A percentile compares a stretch with the other conserved stretches of the same genome.
Evolutionary conservation across 2,797 vertebrate species (phyloP).

Genomic region (Corythornis leucogaster): DNA sequence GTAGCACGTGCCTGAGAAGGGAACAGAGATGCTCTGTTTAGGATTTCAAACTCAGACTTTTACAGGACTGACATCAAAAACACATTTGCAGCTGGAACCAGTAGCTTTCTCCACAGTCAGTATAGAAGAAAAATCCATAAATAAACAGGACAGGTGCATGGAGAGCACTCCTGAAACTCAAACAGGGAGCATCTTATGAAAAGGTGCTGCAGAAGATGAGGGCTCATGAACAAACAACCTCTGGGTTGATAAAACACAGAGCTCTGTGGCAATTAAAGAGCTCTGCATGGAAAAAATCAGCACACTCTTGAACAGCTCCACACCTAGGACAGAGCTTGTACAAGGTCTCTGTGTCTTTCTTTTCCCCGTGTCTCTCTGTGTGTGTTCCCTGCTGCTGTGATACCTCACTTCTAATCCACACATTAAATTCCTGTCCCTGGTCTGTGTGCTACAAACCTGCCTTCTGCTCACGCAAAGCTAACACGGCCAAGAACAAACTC

Average conservation of each 20-base stretch:
- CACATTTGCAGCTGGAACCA: background rate
- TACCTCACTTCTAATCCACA: background rate
- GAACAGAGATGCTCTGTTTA: background rate
- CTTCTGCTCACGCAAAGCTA: background rate
- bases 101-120: background rate
- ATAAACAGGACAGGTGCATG: background rate
- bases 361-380: background rate
- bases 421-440: conserved; percentile 13
- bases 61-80: background rate
- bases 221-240: background rate
- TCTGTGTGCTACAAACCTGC: background rate
- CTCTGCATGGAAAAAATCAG: background rate
- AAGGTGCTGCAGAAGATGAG: background rate
- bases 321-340: background rate
- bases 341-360: background rate
- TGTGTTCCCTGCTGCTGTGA: background rate
- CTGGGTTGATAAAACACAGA: background rate
- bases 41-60: background rate
- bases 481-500: background rate
- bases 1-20: background rate
- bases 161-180: background rate
- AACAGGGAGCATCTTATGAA: background rate
- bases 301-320: background rate
- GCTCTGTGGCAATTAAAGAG: background rate
- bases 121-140: fast-evolving